These are phyloP conservation scores for Epistrophe grossulariae DNA, from an alignment of 2,888 invertebrate species.

Conservation along the genomic window DNA sequence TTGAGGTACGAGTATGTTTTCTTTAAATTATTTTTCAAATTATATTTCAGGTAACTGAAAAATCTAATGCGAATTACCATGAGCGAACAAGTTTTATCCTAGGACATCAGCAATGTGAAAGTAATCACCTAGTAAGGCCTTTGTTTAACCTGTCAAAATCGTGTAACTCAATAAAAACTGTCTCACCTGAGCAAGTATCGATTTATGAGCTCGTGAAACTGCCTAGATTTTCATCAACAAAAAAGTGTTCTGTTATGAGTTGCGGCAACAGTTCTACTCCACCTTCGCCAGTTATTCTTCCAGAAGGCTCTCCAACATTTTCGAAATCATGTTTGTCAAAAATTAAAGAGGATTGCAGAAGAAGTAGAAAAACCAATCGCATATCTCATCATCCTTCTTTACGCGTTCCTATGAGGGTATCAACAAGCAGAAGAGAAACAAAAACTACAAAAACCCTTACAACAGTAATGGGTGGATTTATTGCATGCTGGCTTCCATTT, in stretches of 20 bases:
- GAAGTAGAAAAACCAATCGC: constrained; percentile 53
- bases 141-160: neutral
- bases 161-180: constrained; percentile 16
- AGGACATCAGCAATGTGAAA: constrained; percentile 51
- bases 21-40: too few relatives aligned
- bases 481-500: constrained; percentile 95
- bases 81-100: constrained; percentile 81
- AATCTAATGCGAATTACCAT: constrained; percentile 81
- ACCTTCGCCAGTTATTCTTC: constrained; percentile 78
- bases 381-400: constrained; percentile 77
- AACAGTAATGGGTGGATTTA: constrained; percentile 94
- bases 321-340: constrained; percentile 79
- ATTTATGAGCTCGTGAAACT: constrained; percentile 82
- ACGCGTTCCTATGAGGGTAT: constrained; percentile 85
- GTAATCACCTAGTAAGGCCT: neutral
- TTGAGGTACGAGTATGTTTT: too few relatives aligned
- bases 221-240: constrained; percentile 80
- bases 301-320: constrained; percentile 79
- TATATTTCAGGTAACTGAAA: constrained; percentile 80
- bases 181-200: constrained; percentile 78
- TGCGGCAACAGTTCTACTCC: constrained; percentile 79
- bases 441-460: constrained; percentile 95
- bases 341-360: constrained; percentile 54
- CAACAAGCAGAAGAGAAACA: constrained; percentile 90
- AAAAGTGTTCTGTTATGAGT: constrained; percentile 80